Evolutionary conservation across 2,113 vertebrate genomes (phyloP).

Genomic region (Ammodramus savannarum): DNA sequence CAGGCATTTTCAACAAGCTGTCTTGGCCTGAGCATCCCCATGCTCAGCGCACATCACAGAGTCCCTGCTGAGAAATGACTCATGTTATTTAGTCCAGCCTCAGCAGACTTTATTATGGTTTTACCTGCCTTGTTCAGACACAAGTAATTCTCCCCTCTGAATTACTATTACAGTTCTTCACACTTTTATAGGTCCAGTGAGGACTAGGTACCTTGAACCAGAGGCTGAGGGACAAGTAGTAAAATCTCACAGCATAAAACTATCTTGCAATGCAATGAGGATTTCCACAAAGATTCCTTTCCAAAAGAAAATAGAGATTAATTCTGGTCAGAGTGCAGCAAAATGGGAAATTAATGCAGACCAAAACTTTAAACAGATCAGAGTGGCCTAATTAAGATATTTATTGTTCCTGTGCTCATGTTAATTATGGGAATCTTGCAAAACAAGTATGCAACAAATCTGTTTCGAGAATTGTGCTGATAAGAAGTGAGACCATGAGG

Average conservation of each 20-base stretch:
- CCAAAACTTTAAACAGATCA: not conserved
- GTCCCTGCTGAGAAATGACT: not conserved
- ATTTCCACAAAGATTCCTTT: not conserved
- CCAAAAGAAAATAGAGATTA: not conserved
- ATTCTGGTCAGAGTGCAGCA: not conserved
- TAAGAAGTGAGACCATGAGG: not conserved
- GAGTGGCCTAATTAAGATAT: not conserved
- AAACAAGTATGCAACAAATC: not conserved
- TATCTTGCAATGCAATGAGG: not conserved
- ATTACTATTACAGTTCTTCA: not conserved
- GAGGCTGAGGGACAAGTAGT: not conserved
- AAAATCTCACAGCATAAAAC: not conserved
- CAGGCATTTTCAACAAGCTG: not conserved
- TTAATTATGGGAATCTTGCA: not conserved
- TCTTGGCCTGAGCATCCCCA: not conserved
- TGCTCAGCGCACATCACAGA: accelerated
- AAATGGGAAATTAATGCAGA: not conserved
- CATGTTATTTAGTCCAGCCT: not conserved
- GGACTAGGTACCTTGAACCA: not conserved
- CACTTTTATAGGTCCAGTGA: not conserved
- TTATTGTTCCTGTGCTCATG: not conserved
- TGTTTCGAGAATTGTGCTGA: not conserved
- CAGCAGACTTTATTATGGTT: not conserved
- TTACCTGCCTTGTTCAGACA: not conserved
- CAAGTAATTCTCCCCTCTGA: not conserved